phyloP scores from a whole-genome alignment of 2,113 vertebrate genomes.

The Acanthochromis polyacanthus region DNA sequence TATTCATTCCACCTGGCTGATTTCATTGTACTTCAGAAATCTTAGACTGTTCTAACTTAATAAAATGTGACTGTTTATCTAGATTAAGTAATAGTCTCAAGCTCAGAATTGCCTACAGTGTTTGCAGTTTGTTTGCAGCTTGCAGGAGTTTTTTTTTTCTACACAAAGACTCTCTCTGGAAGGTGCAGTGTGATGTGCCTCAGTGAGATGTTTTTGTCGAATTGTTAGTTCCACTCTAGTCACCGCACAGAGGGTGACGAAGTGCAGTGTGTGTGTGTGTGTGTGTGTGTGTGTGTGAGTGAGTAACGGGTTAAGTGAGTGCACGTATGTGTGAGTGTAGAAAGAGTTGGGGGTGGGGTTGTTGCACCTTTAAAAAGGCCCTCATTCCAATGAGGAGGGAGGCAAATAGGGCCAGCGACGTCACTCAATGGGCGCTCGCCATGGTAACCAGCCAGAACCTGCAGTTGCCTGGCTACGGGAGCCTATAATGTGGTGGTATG shows the following conservation, averaged over 20 bases:
- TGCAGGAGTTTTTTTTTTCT: conserved; percentile 50
- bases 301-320: conserved; percentile 54
- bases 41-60: background rate
- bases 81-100: background rate
- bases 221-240: conserved; percentile 82
- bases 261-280: conserved; percentile 31
- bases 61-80: background rate
- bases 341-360: conserved; percentile 39
- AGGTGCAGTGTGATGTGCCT: conserved; percentile 57
- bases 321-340: conserved; percentile 59
- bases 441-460: conserved; percentile 86
- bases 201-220: conserved; percentile 75
- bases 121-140: conserved; percentile 19
- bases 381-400: conserved; percentile 79
- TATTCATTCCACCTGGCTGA: too few relatives aligned
- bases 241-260: conserved; percentile 73
- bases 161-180: conserved; percentile 65
- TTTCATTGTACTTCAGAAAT: too few relatives aligned
- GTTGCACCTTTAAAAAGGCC: conserved; percentile 72
- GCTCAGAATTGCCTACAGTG: background rate
- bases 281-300: conserved; percentile 29
- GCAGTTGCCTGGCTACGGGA: conserved; percentile 85
- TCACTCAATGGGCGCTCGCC: conserved; percentile 84
- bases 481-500: conserved; percentile 86
- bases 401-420: conserved; percentile 77